These are phyloP conservation scores for Dicyrtomina minuta DNA, from an alignment of 2,888 invertebrate genomes.

Conservation along the genomic window DNA sequence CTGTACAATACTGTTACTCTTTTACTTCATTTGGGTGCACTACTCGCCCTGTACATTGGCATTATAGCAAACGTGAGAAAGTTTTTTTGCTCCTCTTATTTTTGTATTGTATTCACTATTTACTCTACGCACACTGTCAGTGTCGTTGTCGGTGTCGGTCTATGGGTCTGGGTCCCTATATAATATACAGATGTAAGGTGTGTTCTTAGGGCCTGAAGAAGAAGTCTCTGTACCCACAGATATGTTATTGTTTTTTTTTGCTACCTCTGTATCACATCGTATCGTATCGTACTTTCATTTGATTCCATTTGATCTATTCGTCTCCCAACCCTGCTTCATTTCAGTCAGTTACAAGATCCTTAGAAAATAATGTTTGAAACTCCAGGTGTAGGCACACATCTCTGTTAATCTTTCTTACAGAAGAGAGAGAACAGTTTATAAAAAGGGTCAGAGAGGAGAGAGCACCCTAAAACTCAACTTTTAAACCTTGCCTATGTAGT, in stretches of 20 bases:
- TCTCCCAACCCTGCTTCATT: neutral
- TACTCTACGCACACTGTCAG: neutral
- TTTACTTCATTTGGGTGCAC: no score
- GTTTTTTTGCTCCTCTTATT: conserved; percentile 21
- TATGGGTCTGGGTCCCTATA: neutral
- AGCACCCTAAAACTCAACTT: conserved; percentile 20
- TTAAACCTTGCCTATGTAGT: neutral
- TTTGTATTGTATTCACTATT: conserved; percentile 1
- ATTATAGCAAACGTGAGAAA: conserved; percentile 22
- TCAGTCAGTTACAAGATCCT: conserved; percentile 4
- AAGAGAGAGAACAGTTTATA: conserved; percentile 8
- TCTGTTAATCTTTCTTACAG: neutral
- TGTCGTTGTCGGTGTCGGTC: neutral
- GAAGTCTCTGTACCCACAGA: neutral
- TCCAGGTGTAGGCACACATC: conserved; percentile 27
- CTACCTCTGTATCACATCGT: neutral
- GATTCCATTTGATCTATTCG: conserved; percentile 1
- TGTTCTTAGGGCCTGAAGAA: neutral
- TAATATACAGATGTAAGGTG: neutral
- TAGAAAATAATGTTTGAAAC: conserved; percentile 15
- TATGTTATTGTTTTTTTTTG: neutral
- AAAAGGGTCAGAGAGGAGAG: conserved; percentile 22
- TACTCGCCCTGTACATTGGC: no score
- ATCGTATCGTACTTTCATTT: neutral
- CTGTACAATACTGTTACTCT: no score